Evolutionary conservation across 2,888 invertebrate genomes (phyloP), one percentile per base, ranked within the genome.

Genomic region (Platycheirus albimanus): DNA sequence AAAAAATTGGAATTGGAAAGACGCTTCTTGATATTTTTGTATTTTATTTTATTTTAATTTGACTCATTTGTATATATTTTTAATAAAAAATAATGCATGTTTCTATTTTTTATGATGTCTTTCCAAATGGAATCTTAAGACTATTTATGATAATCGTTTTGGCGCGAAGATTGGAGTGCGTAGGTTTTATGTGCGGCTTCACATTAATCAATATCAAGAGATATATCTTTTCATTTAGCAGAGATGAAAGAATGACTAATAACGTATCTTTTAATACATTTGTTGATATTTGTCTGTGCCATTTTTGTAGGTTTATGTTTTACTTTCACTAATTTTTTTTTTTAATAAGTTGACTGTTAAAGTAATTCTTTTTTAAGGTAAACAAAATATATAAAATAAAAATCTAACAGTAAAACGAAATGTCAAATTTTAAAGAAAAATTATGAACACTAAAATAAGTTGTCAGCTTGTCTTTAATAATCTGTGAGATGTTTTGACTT

Each of bases 81-180:
- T 36, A 36, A 36, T 36, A 36, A 36, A 36, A 36, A n/a, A 36
- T 36, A n/a, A 36, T 36, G n/a, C n/a, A 36, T 36, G 10, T 13
- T 63, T 33, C 24, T 47, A 36, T 54, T 45, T 69, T 24, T 36
- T 56, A 56, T 69, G 10, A 36, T 47, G 45, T 63, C 33, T 30
- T 45, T 20, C 8, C 19, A 19, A 47, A 28, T 15, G 33, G 15
- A 47, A 47, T 36, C 24, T 51, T 47, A 45, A 56, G 17, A 47
- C 13, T 24, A 33, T 56, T 47, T 69, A 56, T 56, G 54, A 56
- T 47, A 69, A 38, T 47, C 56, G 45, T 3, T 56, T 56, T 11
- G 56, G 11, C 45, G 33, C 13, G 36, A 30, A 43, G 28, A 11
- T 28, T 28, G 13, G 7, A 33, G 3, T 47, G 56, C 8, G 69